A percentile compares a stretch with the other conserved stretches of the same genome.
Evolutionary conservation across 2,797 vertebrate genomes (phyloP).

Genomic region (Lindbergichthys nudifrons): DNA sequence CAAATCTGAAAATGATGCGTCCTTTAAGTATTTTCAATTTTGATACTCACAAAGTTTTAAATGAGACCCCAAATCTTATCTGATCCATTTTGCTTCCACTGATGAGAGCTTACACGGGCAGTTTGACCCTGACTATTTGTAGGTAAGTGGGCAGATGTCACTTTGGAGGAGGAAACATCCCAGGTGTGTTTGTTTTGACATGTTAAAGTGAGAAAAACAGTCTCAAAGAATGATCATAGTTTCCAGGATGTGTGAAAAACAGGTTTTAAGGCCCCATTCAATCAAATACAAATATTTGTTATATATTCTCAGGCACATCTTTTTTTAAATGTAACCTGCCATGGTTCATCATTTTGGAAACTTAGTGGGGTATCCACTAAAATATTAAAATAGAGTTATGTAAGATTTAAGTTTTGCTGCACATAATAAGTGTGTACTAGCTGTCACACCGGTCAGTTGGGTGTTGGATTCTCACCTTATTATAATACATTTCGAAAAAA

Average conservation of each 20-base stretch:
- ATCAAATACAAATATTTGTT: slow-evolving; percentile 1
- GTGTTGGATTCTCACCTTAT: background rate
- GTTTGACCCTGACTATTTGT: slow-evolving; percentile 40
- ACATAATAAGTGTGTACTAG: background rate
- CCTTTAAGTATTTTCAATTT: accelerated
- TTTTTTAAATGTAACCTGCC: background rate
- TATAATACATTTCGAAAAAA: background rate
- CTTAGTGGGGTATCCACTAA: background rate
- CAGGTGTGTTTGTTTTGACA: slow-evolving; percentile 67
- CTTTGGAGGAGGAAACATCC: background rate
- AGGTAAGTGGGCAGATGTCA: slow-evolving; percentile 24
- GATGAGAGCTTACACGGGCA: background rate
- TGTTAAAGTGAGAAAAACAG: slow-evolving; percentile 30
- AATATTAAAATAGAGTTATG: no score
- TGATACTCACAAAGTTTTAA: slow-evolving; percentile 46
- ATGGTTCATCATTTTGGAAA: background rate
- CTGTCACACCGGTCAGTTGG: background rate
- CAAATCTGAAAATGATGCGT: slow-evolving; percentile 2
- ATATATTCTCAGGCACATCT: background rate
- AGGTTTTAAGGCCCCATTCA: background rate
- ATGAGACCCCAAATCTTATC: background rate
- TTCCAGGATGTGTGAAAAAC: slow-evolving; percentile 20
- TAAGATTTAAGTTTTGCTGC: background rate
- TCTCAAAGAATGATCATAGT: slow-evolving; percentile 32
- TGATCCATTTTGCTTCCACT: slow-evolving; percentile 30